A percentile compares a stretch with the other conserved stretches of the same genome.
phyloP scores from a whole-genome alignment of 2,797 vertebrate species.

The Bradypus variegatus region DNA sequence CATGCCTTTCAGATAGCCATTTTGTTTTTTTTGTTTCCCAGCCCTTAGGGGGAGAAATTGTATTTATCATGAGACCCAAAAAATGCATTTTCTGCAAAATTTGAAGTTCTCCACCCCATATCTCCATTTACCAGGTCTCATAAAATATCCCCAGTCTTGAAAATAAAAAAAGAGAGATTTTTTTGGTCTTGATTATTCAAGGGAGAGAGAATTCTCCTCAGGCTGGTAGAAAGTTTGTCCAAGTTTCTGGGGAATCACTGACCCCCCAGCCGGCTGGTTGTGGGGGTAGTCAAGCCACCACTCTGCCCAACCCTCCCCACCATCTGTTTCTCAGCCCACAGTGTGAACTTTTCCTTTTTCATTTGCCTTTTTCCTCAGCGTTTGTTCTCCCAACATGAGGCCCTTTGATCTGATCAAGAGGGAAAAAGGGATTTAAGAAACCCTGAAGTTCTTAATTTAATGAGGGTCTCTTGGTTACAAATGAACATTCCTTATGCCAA shows the following conservation, averaged over 20 bases:
- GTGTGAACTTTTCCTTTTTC: constrained; percentile 73
- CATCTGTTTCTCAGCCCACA: constrained; percentile 77
- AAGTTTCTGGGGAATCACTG: not conserved
- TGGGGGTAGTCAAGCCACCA: not conserved
- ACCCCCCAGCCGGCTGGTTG: not conserved
- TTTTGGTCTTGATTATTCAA: not conserved
- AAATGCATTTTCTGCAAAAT: not conserved
- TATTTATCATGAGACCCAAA: not conserved
- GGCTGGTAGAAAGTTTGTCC: not conserved
- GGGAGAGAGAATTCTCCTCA: not conserved
- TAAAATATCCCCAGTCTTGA: not conserved
- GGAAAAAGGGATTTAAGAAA: constrained; percentile 30
- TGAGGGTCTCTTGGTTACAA: constrained; percentile 52
- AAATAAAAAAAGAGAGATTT: constrained; percentile 4
- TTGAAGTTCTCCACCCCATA: not conserved
- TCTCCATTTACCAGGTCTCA: not conserved
- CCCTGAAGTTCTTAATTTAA: constrained; percentile 48
- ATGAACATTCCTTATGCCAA: not conserved
- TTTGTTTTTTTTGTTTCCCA: not conserved
- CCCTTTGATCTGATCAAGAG: constrained; percentile 75
- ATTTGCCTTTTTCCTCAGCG: constrained; percentile 66
- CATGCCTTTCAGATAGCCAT: not conserved
- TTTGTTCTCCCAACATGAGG: constrained; percentile 76
- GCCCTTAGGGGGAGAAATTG: not conserved
- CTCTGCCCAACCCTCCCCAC: constrained; percentile 35